Evolutionary conservation across 2,113 vertebrate genomes (phyloP).

Genomic region (Rhinopomastus cyanomelas): DNA sequence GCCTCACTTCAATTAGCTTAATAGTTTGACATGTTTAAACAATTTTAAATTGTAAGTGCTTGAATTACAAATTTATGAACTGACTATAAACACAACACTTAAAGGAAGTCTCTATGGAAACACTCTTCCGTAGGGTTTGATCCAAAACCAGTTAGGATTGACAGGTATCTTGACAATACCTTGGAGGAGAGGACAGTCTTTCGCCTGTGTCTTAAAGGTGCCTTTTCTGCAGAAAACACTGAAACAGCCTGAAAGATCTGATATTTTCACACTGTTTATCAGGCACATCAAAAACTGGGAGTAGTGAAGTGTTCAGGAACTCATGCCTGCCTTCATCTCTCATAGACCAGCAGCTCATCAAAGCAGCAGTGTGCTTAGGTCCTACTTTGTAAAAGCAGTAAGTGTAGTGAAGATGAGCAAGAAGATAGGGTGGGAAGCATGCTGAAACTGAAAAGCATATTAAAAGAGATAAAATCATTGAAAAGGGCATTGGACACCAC

Average conservation of each 20-base stretch:
- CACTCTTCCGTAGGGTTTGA: neutral
- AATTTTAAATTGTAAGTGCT: neutral
- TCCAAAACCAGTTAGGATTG: neutral
- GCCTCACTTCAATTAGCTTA: neutral
- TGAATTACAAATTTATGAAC: neutral
- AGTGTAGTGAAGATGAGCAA: neutral
- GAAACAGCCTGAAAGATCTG: neutral
- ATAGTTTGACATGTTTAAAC: neutral
- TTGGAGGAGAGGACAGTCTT: neutral
- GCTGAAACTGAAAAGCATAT: neutral
- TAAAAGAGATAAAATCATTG: neutral
- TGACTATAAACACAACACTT: neutral
- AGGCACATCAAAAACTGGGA: neutral
- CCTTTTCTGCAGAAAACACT: rapidly evolving
- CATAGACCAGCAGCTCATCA: rapidly evolving
- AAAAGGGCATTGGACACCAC: neutral
- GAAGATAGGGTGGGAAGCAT: neutral
- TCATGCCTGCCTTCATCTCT: neutral
- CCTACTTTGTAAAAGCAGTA: neutral
- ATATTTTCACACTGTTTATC: neutral
- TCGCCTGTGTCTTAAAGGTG: neutral
- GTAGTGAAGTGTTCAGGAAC: neutral
- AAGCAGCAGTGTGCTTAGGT: rapidly evolving
- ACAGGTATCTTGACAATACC: rapidly evolving
- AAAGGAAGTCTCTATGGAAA: neutral